Base-by-base conservation (phyloP, 53 echinoderm and acorn worm species). In the Stichopus horrens region DNA sequence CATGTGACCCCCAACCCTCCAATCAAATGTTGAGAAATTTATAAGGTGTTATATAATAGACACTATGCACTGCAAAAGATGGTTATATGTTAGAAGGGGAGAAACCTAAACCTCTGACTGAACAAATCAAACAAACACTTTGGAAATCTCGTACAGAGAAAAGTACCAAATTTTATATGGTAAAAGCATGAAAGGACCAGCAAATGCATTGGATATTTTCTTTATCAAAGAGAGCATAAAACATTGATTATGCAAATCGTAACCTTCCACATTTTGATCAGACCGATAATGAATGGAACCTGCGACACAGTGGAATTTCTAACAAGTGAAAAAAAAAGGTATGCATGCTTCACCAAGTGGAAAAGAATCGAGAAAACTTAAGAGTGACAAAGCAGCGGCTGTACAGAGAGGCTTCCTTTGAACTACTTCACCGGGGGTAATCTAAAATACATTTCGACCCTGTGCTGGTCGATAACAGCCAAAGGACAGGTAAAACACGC, bases 321-420 rank as follows among this genome's bases (percentile, higher is more conserved):
- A 71, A 71, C 71, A 18, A 0, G 71, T 71, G 16, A 71, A 71
- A 71, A 71, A 63, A 37, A 37, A 37, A 10, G 10, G 71, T 71
- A 13, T 71, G 71, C 71, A 71, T 71, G 71, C 71, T 71, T 71
- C n/a, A 71, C 18, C 71, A 71, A 71, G 71, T 71, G 71, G 14
- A 71, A 16, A 71, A 71, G 14, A 71, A 71, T 13, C 71, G 19
- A 18, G 18, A 16, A 20, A 18, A 37, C 7, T 71, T 71, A 6
- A 18, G 63, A 10, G 71, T n/a, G 18, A 71, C 18, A 71, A 20
- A 16, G 6, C 71, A 71, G 63, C 63, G 71, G 71, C 71, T 19
- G 71, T 18, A 71, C 5, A 16, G 16, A 37, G 37, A 18, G 71
- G 18, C 71, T 71, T 18, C 71, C 71, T 71, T 71, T 71, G 71